Evolutionary conservation across 2,888 invertebrate genomes (phyloP).

Genomic region (Lacanobia oleracea): DNA sequence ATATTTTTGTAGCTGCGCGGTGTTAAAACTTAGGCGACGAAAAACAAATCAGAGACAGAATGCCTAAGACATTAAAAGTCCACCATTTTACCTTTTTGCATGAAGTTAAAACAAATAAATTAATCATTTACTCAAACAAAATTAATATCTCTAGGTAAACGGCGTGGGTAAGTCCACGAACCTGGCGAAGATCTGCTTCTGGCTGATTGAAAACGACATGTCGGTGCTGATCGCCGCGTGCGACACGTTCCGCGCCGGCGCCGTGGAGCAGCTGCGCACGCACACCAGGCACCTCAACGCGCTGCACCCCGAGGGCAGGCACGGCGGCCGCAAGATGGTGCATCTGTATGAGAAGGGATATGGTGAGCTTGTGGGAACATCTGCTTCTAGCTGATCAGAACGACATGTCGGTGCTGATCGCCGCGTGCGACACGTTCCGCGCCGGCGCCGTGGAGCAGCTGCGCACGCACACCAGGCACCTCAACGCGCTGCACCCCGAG

Average conservation of each 20-base stretch:
- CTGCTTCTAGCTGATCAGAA: no score
- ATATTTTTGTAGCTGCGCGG: no score
- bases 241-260: constrained; percentile 99
- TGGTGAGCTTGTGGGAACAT: constrained; percentile 82
- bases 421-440: constrained; percentile 99
- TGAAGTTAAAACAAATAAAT: no score
- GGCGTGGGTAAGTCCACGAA: constrained; percentile 99
- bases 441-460: constrained; percentile 99
- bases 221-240: constrained; percentile 99
- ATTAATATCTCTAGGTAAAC: constrained; percentile 91
- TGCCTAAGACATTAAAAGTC: no score
- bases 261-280: constrained; percentile 99
- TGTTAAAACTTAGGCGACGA: no score
- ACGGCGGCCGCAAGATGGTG: constrained; percentile 95
- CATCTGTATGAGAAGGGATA: constrained; percentile 99
- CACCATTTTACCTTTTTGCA: no score
- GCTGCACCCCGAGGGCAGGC: constrained; percentile 95
- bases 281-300: constrained; percentile 98
- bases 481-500: constrained; percentile 98
- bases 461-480: constrained; percentile 97
- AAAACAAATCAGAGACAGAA: no score
- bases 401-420: constrained; percentile 89
- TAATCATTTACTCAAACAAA: background rate
- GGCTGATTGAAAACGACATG: constrained; percentile 99
- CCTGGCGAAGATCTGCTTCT: constrained; percentile 99